Percentiles rank a stretch among this genome's conserved stretches.
Conservation (phyloP, 2,888 invertebrate genomes). For the Hoplodrina ambigua region DNA sequence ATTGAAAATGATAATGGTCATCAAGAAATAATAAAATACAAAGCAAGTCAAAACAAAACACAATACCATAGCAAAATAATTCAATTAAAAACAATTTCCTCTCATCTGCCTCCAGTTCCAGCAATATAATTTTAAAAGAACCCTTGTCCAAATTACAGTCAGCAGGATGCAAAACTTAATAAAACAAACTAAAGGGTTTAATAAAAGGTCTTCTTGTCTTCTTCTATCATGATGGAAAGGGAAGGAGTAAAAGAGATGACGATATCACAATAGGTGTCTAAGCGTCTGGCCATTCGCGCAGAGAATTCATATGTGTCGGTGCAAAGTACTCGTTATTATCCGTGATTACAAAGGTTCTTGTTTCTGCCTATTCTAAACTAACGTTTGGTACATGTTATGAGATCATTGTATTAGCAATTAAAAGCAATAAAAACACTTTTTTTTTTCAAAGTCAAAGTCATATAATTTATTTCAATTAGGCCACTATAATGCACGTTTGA, state of each 20-base stretch:
- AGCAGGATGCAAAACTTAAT: slow-evolving; percentile 49
- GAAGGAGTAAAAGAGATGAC: slow-evolving; percentile 29
- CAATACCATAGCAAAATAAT: slow-evolving; percentile 5
- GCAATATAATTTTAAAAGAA: slow-evolving; percentile 31
- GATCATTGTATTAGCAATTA: too few relatives aligned
- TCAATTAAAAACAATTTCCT: slow-evolving; percentile 32
- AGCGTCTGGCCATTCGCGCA: slow-evolving; percentile 42
- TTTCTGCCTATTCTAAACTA: slow-evolving; percentile 47
- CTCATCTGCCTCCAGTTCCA: slow-evolving; percentile 3
- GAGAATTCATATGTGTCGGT: slow-evolving; percentile 55
- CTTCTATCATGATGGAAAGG: not conserved
- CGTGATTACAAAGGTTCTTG: slow-evolving; percentile 57
- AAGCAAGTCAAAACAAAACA: not conserved
- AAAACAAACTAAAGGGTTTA: slow-evolving; percentile 42
- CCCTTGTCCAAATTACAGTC: slow-evolving; percentile 39
- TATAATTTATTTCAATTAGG: too few relatives aligned
- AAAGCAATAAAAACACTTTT: too few relatives aligned
- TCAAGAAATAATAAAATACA: slow-evolving; percentile 8
- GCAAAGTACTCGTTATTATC: slow-evolving; percentile 58
- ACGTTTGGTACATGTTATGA: slow-evolving; percentile 47
- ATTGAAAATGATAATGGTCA: not conserved
- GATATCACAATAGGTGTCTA: slow-evolving; percentile 28
- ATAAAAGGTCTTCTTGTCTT: slow-evolving; percentile 18
- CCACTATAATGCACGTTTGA: too few relatives aligned
- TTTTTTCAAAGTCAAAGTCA: too few relatives aligned